phyloP scores from a whole-genome alignment of 2,797 vertebrate genomes.

The Lophius americanus region DNA sequence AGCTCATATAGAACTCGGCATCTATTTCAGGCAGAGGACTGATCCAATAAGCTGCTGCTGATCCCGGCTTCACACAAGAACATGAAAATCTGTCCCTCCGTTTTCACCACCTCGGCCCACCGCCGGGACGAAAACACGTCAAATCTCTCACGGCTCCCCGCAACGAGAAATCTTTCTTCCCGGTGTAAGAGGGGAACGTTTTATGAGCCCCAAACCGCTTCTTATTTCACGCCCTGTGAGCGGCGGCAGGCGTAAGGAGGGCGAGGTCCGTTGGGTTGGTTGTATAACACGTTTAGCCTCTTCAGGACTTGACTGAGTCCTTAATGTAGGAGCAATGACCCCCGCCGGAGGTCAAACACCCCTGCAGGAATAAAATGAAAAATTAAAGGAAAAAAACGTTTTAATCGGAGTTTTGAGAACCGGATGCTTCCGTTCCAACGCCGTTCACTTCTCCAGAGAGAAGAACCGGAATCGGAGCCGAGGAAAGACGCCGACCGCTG shows the following conservation, averaged over 20 bases:
- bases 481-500: too few species aligned
- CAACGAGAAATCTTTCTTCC: too few species aligned
- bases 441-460: too few species aligned
- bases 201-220: neutral
- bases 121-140: neutral
- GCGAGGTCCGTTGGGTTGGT: constrained; percentile 40
- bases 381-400: constrained; percentile 3
- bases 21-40: constrained; percentile 66
- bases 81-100: constrained; percentile 21
- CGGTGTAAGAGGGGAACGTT: too few species aligned
- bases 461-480: too few species aligned
- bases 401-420: neutral
- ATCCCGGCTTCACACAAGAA: constrained; percentile 51
- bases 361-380: neutral
- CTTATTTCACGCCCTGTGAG: constrained; percentile 40
- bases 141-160: too few species aligned
- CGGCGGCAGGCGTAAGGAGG: constrained; percentile 31
- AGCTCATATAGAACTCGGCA: constrained; percentile 32
- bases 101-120: constrained; percentile 20
- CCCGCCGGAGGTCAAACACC: constrained; percentile 31
- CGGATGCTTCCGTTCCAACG: neutral
- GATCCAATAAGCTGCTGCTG: constrained; percentile 67
- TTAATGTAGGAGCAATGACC: constrained; percentile 47
- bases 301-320: constrained; percentile 39
- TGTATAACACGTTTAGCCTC: constrained; percentile 60